Evolutionary conservation across 2,888 invertebrate genomes (phyloP).

Genomic region (Cenopis cana): DNA sequence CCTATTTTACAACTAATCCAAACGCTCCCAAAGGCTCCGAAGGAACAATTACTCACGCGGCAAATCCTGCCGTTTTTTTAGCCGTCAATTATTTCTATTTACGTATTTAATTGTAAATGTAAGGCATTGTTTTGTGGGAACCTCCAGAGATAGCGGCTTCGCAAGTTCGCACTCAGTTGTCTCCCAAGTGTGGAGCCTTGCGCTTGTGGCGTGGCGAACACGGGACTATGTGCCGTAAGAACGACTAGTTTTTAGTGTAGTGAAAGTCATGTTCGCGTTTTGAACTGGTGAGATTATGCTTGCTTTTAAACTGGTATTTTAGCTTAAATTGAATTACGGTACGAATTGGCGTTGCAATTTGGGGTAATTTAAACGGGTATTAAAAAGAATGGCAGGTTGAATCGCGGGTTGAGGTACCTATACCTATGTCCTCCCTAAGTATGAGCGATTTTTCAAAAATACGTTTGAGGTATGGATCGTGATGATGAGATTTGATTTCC

Average conservation of each 20-base stretch:
- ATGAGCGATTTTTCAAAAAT: too few species aligned
- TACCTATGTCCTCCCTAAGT: too few species aligned
- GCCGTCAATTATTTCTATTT: conserved; percentile 41
- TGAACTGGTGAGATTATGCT: conserved; percentile 31
- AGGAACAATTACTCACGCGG: conserved; percentile 37
- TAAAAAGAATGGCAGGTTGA: too few species aligned
- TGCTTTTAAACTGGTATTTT: too few species aligned
- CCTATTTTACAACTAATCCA: background rate
- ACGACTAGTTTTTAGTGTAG: conserved; percentile 25
- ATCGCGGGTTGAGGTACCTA: too few species aligned
- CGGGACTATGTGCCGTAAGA: conserved; percentile 12
- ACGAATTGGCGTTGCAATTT: too few species aligned
- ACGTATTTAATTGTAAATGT: conserved; percentile 40
- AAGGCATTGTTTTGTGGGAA: conserved; percentile 42
- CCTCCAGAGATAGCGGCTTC: conserved; percentile 22
- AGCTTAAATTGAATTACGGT: too few species aligned
- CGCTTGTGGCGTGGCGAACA: background rate
- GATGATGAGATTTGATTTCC: too few species aligned
- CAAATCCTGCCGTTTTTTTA: conserved; percentile 42
- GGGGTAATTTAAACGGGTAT: too few species aligned
- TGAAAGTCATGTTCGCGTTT: conserved; percentile 39
- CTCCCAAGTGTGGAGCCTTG: background rate
- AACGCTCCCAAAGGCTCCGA: conserved; percentile 17
- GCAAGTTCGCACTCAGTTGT: conserved; percentile 25
- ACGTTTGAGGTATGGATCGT: too few species aligned